A percentile compares a stretch with the other conserved stretches of the same genome.
Evolutionary conservation across 2,113 vertebrate species (phyloP).

Genomic region (Pelobates fuscus): DNA sequence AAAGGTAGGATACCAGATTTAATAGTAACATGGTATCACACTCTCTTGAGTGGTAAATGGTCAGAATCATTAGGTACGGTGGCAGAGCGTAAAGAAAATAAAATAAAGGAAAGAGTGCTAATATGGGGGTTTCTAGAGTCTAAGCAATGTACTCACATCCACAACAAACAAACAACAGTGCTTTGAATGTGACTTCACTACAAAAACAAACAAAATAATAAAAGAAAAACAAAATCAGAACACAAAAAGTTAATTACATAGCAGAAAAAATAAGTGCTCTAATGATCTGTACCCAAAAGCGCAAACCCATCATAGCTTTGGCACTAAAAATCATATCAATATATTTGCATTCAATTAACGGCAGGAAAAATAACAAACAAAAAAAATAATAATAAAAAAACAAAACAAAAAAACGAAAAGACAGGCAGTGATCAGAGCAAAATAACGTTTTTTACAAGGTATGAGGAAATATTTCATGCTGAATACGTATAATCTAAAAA

Average conservation of each 20-base stretch:
- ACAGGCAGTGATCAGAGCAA: constrained; percentile 52
- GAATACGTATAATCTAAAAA: constrained; percentile 64
- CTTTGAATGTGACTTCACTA: constrained; percentile 96
- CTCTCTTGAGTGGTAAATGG: constrained; percentile 67
- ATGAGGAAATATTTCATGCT: constrained; percentile 68
- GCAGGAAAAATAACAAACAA: constrained; percentile 5
- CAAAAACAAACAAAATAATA: constrained; percentile 79
- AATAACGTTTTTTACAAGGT: constrained; percentile 66
- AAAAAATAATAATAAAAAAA: background rate
- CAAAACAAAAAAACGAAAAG: background rate
- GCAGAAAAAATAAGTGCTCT: constrained; percentile 77
- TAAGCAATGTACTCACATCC: constrained; percentile 96
- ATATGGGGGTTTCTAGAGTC: constrained; percentile 84
- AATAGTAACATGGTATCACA: constrained; percentile 68
- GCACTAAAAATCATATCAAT: constrained; percentile 37
- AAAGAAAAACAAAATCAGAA: constrained; percentile 91
- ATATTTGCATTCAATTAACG: constrained; percentile 25
- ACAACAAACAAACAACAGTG: constrained; percentile 96
- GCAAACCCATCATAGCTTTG: constrained; percentile 61
- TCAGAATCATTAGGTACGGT: constrained; percentile 87
- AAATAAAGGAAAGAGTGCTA: constrained; percentile 93
- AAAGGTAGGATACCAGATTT: constrained; percentile 73
- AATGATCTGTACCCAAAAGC: constrained; percentile 66
- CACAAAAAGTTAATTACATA: constrained; percentile 88
- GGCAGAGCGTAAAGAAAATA: constrained; percentile 90